Percentiles rank a stretch among this genome's conserved stretches.
Conservation (phyloP, 2,888 invertebrate genomes). For the Thymelicus sylvestris region DNA sequence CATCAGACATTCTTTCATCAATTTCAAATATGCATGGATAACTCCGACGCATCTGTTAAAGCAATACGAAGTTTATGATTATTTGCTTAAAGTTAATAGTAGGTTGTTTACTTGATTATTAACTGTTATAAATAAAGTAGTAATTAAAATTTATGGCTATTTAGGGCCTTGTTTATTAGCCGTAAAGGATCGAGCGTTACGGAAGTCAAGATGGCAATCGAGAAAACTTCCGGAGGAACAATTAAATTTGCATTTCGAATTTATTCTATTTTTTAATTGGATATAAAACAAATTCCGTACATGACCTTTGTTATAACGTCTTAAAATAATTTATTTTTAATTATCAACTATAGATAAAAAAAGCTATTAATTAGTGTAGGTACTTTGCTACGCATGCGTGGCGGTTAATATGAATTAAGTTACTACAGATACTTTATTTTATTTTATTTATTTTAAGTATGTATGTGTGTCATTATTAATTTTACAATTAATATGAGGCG, state of each 20-base stretch:
- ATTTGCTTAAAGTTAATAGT: slow-evolving; percentile 24
- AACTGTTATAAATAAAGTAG: slow-evolving; percentile 34
- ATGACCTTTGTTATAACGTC: slow-evolving; percentile 1
- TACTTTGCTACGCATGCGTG: too few species aligned
- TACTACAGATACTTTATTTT: too few species aligned
- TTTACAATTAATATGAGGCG: too few species aligned
- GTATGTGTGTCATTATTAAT: too few species aligned
- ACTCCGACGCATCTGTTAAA: background rate
- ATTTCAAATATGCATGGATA: slow-evolving; percentile 15
- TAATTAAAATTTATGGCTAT: slow-evolving; percentile 47
- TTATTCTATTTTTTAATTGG: slow-evolving; percentile 33
- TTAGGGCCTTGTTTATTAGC: slow-evolving; percentile 41
- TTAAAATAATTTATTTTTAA: background rate
- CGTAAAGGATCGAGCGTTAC: slow-evolving; percentile 44
- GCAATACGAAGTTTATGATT: slow-evolving; percentile 28
- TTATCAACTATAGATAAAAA: too few species aligned
- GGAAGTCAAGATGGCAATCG: slow-evolving; percentile 41
- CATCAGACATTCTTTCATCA: slow-evolving; percentile 21
- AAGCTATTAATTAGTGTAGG: too few species aligned
- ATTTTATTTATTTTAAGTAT: too few species aligned
- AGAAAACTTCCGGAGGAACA: slow-evolving; percentile 37
- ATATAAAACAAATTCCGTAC: background rate
- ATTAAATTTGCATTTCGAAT: slow-evolving; percentile 28
- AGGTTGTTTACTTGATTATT: background rate
- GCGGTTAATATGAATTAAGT: too few species aligned